These are phyloP conservation scores for Ashinkailepas kermadecensis DNA, from an alignment of 2,888 invertebrate genomes.

Conservation along the genomic window DNA sequence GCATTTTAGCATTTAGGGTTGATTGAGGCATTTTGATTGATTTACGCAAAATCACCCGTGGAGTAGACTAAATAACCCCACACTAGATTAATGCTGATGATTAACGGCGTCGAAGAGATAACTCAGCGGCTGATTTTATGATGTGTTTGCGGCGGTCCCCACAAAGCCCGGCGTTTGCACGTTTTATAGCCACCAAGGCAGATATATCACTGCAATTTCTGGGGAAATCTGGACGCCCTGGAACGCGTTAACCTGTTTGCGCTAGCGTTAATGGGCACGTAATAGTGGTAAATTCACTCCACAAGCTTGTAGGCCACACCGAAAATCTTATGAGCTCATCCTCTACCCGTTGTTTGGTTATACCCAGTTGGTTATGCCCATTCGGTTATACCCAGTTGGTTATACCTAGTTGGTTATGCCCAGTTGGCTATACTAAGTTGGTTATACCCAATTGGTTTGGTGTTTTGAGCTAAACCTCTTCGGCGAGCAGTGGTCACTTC, in stretches of 20 bases:
- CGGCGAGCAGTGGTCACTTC: no score
- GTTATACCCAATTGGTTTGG: no score
- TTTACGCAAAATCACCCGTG: background rate
- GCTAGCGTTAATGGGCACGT: no score
- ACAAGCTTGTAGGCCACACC: no score
- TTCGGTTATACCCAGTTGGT: no score
- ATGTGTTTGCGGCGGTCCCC: background rate
- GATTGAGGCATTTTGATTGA: constrained; percentile 2
- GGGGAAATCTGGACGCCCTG: background rate
- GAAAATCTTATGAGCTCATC: no score
- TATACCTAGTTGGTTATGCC: no score
- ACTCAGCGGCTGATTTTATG: background rate
- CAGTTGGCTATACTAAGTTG: no score
- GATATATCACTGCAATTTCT: background rate
- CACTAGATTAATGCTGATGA: background rate
- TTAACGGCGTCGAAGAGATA: background rate
- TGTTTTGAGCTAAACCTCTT: no score
- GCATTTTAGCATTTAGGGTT: background rate
- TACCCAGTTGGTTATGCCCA: no score
- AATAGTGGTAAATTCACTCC: no score
- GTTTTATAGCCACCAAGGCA: background rate
- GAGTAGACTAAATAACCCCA: background rate
- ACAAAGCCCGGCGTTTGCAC: background rate
- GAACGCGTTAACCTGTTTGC: background rate
- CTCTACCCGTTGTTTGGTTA: no score